phyloP scores from a whole-genome alignment of 1,140 invertebrate species.

The Vanessa tameamea region DNA sequence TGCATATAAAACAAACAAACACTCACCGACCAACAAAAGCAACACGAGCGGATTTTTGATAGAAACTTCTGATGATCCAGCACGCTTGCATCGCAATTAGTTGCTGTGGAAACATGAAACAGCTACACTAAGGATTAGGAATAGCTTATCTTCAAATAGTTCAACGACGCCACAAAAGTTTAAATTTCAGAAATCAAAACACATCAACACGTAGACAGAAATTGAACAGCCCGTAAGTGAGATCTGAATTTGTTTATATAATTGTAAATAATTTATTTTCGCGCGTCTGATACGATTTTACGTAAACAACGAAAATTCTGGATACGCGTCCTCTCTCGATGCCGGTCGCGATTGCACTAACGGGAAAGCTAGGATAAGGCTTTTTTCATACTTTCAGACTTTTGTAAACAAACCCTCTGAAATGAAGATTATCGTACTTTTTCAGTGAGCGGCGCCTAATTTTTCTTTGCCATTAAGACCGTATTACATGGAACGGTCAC shows the following conservation, averaged over 20 bases:
- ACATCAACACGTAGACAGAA: slow-evolving; percentile 12
- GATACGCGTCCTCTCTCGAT: slow-evolving; percentile 15
- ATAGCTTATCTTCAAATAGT: neutral
- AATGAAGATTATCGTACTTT: neutral
- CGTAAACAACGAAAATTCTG: slow-evolving; percentile 8
- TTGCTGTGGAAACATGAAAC: slow-evolving; percentile 19
- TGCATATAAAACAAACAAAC: neutral
- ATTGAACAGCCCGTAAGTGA: neutral
- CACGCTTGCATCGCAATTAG: slow-evolving; percentile 21
- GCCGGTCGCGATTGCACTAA: slow-evolving; percentile 26
- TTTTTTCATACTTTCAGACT: slow-evolving; percentile 29
- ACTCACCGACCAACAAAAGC: slow-evolving; percentile 19
- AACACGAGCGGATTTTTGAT: slow-evolving; percentile 7
- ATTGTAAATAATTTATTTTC: slow-evolving; percentile 19
- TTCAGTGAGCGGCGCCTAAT: neutral
- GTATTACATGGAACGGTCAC: slow-evolving; percentile 11
- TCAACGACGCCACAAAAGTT: neutral
- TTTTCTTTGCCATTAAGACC: slow-evolving; percentile 7
- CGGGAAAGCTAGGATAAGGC: slow-evolving; percentile 23
- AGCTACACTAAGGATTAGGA: slow-evolving; percentile 11
- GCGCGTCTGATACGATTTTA: slow-evolving; percentile 2
- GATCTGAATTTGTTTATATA: slow-evolving; percentile 11
- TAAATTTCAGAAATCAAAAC: slow-evolving; percentile 8
- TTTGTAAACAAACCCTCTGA: slow-evolving; percentile 38
- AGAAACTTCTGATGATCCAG: slow-evolving; percentile 11